A percentile compares a stretch with the other conserved stretches of the same genome.
Conservation (phyloP, 2,888 invertebrate genomes). For the Trypoxylon attenuatum region DNA sequence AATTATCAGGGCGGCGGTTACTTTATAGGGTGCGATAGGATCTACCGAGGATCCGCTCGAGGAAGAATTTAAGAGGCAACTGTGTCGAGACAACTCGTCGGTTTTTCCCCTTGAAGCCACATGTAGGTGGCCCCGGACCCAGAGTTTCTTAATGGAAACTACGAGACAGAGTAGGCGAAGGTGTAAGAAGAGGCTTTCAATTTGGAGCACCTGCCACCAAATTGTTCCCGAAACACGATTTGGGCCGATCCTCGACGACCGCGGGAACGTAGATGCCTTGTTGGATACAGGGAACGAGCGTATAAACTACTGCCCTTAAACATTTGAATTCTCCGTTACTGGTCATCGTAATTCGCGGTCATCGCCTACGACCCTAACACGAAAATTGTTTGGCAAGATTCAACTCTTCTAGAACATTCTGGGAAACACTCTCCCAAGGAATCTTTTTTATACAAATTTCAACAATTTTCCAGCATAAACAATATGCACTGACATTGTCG, state of each 20-base stretch:
- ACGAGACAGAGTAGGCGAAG: constrained; percentile 54
- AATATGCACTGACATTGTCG: no score
- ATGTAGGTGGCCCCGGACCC: constrained; percentile 49
- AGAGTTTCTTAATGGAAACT: constrained; percentile 59
- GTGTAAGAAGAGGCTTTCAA: constrained; percentile 58
- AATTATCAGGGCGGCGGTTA: constrained; percentile 32
- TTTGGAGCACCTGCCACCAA: constrained; percentile 62
- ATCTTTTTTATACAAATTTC: no score
- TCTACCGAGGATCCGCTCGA: constrained; percentile 40
- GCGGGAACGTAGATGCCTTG: constrained; percentile 1
- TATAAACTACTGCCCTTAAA: background rate
- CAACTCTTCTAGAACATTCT: no score
- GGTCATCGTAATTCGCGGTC: no score
- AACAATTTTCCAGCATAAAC: no score
- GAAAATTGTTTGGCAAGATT: no score
- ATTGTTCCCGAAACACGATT: constrained; percentile 48
- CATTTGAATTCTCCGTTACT: background rate
- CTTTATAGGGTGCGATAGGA: constrained; percentile 39
- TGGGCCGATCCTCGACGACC: constrained; percentile 30
- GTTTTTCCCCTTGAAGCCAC: constrained; percentile 11
- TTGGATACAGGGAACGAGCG: background rate
- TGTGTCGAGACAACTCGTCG: constrained; percentile 12
- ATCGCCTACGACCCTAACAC: no score
- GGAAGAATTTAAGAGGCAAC: constrained; percentile 20
- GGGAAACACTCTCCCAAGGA: no score